Percentiles rank a stretch among this genome's conserved stretches.
Conservation (phyloP, 2,888 invertebrate genomes). For the Tinea pellionella region DNA sequence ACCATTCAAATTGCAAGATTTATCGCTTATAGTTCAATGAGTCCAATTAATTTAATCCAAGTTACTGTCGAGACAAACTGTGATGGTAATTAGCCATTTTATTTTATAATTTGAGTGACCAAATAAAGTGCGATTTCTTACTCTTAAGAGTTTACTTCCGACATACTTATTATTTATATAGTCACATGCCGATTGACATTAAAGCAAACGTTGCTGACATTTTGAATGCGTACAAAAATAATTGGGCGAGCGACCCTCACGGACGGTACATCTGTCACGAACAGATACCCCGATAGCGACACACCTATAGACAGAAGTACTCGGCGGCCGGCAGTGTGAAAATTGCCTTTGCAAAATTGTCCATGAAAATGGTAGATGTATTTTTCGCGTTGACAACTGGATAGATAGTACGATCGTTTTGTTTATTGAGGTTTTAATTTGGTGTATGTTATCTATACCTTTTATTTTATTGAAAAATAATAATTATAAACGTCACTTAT, state of each 20-base stretch:
- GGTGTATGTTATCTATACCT: background rate
- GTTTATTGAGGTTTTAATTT: constrained; percentile 8
- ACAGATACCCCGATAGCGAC: background rate
- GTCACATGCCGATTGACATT: constrained; percentile 9
- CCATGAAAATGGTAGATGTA: constrained; percentile 12
- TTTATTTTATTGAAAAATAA: background rate
- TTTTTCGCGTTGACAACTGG: constrained; percentile 10
- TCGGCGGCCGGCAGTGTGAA: background rate
- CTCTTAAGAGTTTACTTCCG: too few species aligned
- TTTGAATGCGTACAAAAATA: constrained; percentile 17
- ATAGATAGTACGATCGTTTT: constrained; percentile 10
- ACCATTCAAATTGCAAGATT: constrained; percentile 25
- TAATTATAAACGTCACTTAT: background rate
- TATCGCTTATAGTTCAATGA: constrained; percentile 26
- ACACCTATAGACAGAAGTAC: constrained; percentile 6
- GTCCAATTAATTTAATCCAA: constrained; percentile 13
- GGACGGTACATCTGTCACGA: constrained; percentile 11
- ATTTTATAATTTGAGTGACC: background rate
- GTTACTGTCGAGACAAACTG: constrained; percentile 5
- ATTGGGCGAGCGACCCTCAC: constrained; percentile 16
- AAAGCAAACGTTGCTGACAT: constrained; percentile 16
- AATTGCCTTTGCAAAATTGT: constrained; percentile 12
- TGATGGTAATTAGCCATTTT: background rate
- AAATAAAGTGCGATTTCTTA: background rate
- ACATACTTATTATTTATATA: background rate